phyloP scores from a whole-genome alignment of 2,888 invertebrate species.

The Leucophenga montana region DNA sequence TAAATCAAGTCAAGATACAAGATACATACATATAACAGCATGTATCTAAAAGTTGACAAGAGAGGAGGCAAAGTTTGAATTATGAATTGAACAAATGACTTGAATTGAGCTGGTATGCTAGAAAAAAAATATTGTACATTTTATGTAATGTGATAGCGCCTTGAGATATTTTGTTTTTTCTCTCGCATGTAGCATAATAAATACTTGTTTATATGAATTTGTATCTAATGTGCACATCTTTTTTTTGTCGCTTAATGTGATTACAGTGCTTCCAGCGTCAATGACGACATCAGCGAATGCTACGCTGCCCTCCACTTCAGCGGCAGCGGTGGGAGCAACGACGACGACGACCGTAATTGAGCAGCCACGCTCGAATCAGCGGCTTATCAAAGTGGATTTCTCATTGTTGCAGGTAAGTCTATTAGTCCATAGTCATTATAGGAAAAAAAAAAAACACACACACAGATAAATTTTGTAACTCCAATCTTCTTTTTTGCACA shows the following conservation, averaged over 20 bases:
- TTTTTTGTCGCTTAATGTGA: constrained; percentile 36
- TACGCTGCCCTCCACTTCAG: constrained; percentile 35
- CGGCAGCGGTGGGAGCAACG: constrained; percentile 48
- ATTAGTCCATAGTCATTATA: too few relatives aligned
- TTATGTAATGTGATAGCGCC: constrained; percentile 27
- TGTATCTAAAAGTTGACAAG: too few relatives aligned
- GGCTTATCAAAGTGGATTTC: constrained; percentile 90
- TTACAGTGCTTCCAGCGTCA: constrained; percentile 73
- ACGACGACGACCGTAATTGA: constrained; percentile 55
- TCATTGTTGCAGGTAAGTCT: constrained; percentile 80
- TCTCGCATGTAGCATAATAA: constrained; percentile 15
- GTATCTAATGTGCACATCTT: constrained; percentile 7
- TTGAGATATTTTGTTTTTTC: constrained; percentile 29
- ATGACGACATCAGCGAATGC: constrained; percentile 46
- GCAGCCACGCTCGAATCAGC: constrained; percentile 70
- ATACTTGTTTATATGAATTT: constrained; percentile 22
- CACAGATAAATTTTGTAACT: too few relatives aligned
- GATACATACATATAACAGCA: too few relatives aligned
- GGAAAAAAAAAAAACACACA: too few relatives aligned
- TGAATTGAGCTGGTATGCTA: too few relatives aligned
- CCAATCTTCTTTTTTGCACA: constrained; percentile 1
- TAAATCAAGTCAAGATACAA: too few relatives aligned
- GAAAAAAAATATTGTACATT: background rate
- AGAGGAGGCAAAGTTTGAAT: too few relatives aligned
- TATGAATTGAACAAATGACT: background rate